Base-by-base conservation (phyloP, 2,797 vertebrate species). In the Malacoctenus gilli region DNA sequence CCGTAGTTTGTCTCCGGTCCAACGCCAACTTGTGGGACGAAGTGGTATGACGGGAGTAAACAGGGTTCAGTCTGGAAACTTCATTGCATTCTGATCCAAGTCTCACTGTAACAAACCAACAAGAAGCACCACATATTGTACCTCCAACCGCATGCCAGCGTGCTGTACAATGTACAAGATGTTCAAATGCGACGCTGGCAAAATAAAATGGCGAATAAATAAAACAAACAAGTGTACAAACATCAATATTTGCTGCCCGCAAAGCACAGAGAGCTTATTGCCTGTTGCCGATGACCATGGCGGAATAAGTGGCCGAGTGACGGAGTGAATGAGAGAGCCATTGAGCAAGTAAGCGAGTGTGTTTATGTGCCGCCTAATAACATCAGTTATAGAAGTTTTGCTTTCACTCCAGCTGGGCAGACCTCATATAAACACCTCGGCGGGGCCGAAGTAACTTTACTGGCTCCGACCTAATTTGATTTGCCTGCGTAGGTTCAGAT, bases 301-400 rank as follows among this genome's bases (percentile, higher is more conserved):
- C 25, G 56, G 42, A 44, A 48, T 52, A 39, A 39, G 39, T 44
- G 38, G 13, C 34, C 22, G 56, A 66, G 64, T 60, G 63, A 68
- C n/a, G 36, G 39, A 40, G 41, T 50, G 64, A 69, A 31, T 68
- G 68, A 82, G 55, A 44, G 57, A 51, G 47, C 62, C 49, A 59
- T 74, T 81, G 44, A 73, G 50, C 21, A 42, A 43, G 59, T 47
- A 50, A 40, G 59, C 19, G 18, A 58, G 72, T 51, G 51, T 85
- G 72, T 85, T 88, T 84, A 80, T 74, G 63, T 61, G 62, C 38
- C 30, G 51, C 60, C 59, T 71, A 82, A 89, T 90, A 86, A 88
- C 84, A 85, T 87, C 83, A 83, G 72, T 73, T 64, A 79, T 25
- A 76, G 56, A 75, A 30, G 66, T 65, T 80, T 82, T 62, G 34